Percentiles rank a stretch among this genome's conserved stretches.
These are phyloP conservation scores for Alentia gelatinosa DNA, from an alignment of 2,888 invertebrate species.

Conservation along the genomic window DNA sequence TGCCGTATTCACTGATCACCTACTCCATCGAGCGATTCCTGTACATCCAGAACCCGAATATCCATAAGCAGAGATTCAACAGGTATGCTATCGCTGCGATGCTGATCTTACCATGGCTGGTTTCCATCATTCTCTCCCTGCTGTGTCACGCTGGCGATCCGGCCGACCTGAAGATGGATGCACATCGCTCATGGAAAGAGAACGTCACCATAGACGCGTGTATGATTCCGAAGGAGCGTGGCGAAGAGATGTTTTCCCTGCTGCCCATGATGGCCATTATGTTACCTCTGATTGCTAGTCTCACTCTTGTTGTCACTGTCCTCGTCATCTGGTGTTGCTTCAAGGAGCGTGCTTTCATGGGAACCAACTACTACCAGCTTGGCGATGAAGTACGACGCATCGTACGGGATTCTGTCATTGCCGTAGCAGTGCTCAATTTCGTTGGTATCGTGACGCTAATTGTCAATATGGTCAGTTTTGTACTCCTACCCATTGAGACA, in stretches of 20 bases:
- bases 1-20: background rate
- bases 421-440: background rate
- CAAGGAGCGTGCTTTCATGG: background rate
- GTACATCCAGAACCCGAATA: background rate
- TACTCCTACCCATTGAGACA: background rate
- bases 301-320: background rate
- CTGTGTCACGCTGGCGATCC: too few relatives aligned
- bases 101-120: background rate
- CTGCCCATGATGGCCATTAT: background rate
- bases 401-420: background rate
- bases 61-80: background rate
- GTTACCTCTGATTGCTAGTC: background rate
- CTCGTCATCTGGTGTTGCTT: background rate
- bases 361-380: background rate
- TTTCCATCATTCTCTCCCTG: background rate
- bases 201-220: background rate
- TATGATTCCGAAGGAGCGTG: background rate
- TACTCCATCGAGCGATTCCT: background rate
- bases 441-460: background rate
- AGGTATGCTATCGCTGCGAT: background rate
- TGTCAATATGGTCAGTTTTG: background rate
- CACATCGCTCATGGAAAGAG: background rate
- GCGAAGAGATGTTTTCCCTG: background rate
- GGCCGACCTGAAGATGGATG: background rate
- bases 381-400: background rate